A percentile compares a stretch with the other conserved stretches of the same genome.
These are phyloP conservation scores for Lepetodrilus schrolli DNA, from an alignment of 2,888 invertebrate genomes.

Conservation along the genomic window DNA sequence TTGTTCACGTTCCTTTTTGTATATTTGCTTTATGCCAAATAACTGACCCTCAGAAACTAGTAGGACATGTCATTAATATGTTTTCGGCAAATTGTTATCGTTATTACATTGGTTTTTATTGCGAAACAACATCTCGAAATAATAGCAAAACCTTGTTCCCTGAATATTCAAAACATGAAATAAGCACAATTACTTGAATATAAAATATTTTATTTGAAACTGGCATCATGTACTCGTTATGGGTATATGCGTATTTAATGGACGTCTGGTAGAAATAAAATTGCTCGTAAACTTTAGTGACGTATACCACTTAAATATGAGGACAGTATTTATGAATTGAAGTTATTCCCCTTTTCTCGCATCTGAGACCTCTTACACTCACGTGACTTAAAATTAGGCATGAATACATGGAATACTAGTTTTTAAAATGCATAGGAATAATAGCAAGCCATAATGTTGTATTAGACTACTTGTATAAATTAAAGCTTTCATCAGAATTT, in stretches of 20 bases:
- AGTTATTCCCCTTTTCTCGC: neutral
- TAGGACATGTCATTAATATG: too few relatives aligned
- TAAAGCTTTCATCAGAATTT: too few relatives aligned
- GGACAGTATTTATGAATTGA: neutral
- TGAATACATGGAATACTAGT: too few relatives aligned
- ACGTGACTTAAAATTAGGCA: too few relatives aligned
- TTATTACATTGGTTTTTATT: neutral
- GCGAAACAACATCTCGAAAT: neutral
- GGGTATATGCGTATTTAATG: slow-evolving; percentile 10
- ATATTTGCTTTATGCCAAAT: too few relatives aligned
- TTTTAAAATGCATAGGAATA: too few relatives aligned
- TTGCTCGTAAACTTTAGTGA: neutral
- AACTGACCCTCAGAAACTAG: too few relatives aligned
- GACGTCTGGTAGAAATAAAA: neutral
- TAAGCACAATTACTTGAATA: slow-evolving; percentile 22
- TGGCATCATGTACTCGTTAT: slow-evolving; percentile 8
- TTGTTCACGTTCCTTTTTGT: too few relatives aligned
- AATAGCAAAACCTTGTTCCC: neutral
- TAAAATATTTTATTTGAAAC: neutral
- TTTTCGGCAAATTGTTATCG: neutral
- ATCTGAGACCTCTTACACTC: neutral
- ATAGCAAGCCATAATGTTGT: too few relatives aligned
- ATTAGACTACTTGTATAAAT: too few relatives aligned
- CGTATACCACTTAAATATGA: neutral
- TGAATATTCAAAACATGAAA: neutral